These are phyloP conservation scores for Nebria salina DNA, from an alignment of 2,888 invertebrate species.

Conservation along the genomic window DNA sequence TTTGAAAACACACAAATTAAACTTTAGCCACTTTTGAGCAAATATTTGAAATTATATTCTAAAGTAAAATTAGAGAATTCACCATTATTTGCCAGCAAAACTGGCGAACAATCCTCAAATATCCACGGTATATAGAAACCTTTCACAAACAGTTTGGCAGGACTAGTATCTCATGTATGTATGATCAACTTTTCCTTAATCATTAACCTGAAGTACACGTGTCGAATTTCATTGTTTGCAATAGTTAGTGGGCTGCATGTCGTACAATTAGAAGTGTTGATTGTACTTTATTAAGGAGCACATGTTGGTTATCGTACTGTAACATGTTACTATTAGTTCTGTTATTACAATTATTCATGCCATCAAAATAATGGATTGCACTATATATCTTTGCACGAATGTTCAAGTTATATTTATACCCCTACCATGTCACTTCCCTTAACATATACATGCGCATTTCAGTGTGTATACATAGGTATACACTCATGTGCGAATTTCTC, in stretches of 20 bases:
- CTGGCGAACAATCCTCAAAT: too few relatives aligned
- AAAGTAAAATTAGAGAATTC: too few relatives aligned
- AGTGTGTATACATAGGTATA: conserved; percentile 4
- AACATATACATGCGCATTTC: conserved; percentile 16
- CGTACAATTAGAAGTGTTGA: conserved; percentile 23
- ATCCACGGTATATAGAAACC: too few relatives aligned
- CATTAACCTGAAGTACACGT: conserved; percentile 21
- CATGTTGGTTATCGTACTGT: neutral
- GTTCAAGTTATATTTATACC: conserved; percentile 14
- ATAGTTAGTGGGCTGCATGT: conserved; percentile 5
- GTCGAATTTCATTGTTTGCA: neutral
- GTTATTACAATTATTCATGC: conserved; percentile 44
- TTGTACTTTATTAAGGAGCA: conserved; percentile 36
- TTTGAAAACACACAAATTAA: too few relatives aligned
- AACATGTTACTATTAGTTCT: conserved; percentile 38
- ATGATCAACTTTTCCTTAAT: conserved; percentile 11
- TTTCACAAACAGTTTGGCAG: too few relatives aligned
- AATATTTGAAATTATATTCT: too few relatives aligned
- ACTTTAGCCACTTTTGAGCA: too few relatives aligned
- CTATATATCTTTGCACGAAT: conserved; percentile 31
- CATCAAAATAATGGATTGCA: conserved; percentile 43
- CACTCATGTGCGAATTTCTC: conserved; percentile 14
- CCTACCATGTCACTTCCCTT: conserved; percentile 11
- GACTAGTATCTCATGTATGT: conserved; percentile 7
- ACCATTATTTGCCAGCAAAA: too few relatives aligned